Conservation (phyloP, 2,113 vertebrate species). For the Hirundichthys speculiger region DNA sequence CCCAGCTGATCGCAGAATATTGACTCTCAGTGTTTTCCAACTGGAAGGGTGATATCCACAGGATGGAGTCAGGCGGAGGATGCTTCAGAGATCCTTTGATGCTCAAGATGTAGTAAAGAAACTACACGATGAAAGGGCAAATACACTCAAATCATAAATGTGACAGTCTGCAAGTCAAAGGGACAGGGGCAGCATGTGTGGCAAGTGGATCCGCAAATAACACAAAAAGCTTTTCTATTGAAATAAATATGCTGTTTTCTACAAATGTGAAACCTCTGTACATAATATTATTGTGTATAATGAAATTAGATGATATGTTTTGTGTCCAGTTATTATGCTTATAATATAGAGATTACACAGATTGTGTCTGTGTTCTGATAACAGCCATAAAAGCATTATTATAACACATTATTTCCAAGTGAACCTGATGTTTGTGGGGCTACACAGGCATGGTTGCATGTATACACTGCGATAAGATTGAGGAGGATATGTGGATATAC, state of each 20-base stretch:
- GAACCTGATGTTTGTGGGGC: neutral
- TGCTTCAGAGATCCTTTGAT: constrained; percentile 16
- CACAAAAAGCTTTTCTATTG: neutral
- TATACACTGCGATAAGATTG: no score
- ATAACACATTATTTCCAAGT: no score
- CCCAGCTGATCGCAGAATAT: constrained; percentile 29
- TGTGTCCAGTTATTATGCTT: no score
- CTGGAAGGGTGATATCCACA: constrained; percentile 6
- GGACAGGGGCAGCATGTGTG: no score
- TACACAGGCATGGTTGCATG: neutral
- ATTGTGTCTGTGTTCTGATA: neutral
- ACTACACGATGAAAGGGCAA: neutral
- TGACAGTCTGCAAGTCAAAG: neutral
- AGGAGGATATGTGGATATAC: no score
- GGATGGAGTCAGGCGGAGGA: constrained; percentile 10
- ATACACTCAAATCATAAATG: neutral
- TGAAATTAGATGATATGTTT: no score
- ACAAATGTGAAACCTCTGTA: no score
- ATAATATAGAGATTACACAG: neutral
- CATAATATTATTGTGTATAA: no score
- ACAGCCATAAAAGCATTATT: neutral
- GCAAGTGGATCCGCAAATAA: neutral
- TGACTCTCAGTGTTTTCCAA: constrained; percentile 18
- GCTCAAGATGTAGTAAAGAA: constrained; percentile 6
- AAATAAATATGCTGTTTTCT: neutral